Base-by-base conservation (phyloP, 2,888 invertebrate genomes). In the Drosophila tripunctata region DNA sequence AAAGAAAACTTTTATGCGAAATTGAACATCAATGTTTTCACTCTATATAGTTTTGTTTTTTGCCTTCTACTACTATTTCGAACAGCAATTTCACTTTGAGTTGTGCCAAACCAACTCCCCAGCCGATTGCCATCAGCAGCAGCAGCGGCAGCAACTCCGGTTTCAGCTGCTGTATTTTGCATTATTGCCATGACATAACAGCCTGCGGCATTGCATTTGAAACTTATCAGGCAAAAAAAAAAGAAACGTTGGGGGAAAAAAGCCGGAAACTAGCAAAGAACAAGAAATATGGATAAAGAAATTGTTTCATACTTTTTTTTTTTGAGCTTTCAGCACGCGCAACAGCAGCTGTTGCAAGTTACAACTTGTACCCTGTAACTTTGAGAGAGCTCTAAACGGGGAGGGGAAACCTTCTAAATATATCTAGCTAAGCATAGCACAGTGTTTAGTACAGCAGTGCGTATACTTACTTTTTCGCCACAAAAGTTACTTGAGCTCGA, bases 161-260 rank as follows among this genome's bases (percentile, higher is more conserved):
- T 47, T 41, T 12, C 44, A 56, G 50, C 66, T 45, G 54, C 62
- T 75, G 61, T 79, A 68, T 82, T 81, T 81, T 85, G 86, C 86
- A 81, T 81, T 81, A 81, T 85, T 85, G 83, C 80, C 70, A 71
- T 73, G 80, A 76, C 70, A 81, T 64, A 79, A 76, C 81, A 79
- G 81, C 80, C 81, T 82, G 83, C 67, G 86, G 86, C 86, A 85
- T 66, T 86, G 81, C 81, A 79, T 83, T 81, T 86, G 77, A 82
- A 81, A 81, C 83, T 81, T 81, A 81, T 81, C 81, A 85, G 79
- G 54, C 31, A 47, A 45, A 38, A 51, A 31, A 10, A 19, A 12
- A 8, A 15, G 60, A 40, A 27, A 4, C 22, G 15, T n/a, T 12
- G 2, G 17, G 5, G 17, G 6, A 14, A 40, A 15, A 10, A 41